Evolutionary conservation across 2,113 vertebrate genomes (phyloP).

Genomic region (Thalassoma bifasciatum): DNA sequence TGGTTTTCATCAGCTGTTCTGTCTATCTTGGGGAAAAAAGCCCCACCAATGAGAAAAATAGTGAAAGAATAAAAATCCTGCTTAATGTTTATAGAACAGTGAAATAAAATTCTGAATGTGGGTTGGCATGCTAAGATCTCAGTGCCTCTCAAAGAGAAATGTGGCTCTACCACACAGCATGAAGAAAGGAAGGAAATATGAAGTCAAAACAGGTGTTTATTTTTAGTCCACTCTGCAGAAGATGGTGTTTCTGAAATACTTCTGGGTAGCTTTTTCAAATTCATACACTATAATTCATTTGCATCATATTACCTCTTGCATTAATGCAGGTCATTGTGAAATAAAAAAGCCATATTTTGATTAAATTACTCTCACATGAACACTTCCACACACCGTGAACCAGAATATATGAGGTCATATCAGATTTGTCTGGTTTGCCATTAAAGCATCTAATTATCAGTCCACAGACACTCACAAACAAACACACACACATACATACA

Average conservation of each 20-base stretch:
- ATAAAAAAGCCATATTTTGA: not conserved
- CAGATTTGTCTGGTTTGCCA: not conserved
- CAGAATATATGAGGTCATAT: not conserved
- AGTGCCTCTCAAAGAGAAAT: too few species aligned
- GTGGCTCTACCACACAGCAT: too few species aligned
- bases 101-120: not conserved
- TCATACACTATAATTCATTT: too few species aligned
- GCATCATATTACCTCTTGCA: not conserved
- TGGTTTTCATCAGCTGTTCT: too few species aligned
- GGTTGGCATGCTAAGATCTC: not conserved
- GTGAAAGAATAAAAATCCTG: too few species aligned
- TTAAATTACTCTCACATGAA: not conserved
- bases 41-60: too few species aligned
- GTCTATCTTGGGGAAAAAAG: too few species aligned
- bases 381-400: not conserved
- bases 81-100: too few species aligned
- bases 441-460: not conserved
- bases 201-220: not conserved
- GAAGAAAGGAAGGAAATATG: not conserved
- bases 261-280: too few species aligned
- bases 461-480: too few species aligned
- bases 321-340: too few species aligned
- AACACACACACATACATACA: too few species aligned
- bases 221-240: not conserved
- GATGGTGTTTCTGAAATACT: not conserved